Evolutionary conservation across 2,797 vertebrate genomes (phyloP).

Genomic region (Mareca penelope): DNA sequence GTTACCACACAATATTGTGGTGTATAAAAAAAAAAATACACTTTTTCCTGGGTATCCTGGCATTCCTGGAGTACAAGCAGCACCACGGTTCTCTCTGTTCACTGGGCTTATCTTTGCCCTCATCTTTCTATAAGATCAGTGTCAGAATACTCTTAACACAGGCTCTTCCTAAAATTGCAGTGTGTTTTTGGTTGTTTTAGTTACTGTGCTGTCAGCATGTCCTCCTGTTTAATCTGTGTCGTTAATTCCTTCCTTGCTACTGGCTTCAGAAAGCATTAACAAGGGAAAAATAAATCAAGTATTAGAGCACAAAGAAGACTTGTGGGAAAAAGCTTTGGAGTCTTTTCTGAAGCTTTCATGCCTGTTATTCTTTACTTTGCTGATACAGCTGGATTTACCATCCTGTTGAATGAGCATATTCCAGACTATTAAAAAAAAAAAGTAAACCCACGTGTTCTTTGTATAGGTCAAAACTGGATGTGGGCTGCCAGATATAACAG

Average conservation of each 20-base stretch:
- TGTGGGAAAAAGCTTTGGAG: constrained; percentile 66
- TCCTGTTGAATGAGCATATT: constrained; percentile 60
- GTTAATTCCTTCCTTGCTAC: constrained; percentile 65
- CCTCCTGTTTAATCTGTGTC: constrained; percentile 8
- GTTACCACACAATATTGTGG: no score
- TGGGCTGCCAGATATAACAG: constrained; percentile 40
- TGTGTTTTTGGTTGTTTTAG: constrained; percentile 22
- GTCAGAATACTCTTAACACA: neutral
- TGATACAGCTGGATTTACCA: constrained; percentile 66
- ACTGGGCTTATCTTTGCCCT: neutral
- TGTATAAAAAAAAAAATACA: neutral
- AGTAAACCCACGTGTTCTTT: constrained; percentile 21
- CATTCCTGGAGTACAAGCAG: accelerated
- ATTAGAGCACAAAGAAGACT: constrained; percentile 59
- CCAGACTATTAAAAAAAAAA: constrained; percentile 32
- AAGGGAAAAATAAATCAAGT: constrained; percentile 68
- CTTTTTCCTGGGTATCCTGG: neutral
- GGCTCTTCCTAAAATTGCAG: neutral
- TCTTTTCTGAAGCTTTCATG: constrained; percentile 58
- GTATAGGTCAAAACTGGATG: constrained; percentile 47
- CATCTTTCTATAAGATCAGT: neutral
- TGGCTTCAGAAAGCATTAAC: constrained; percentile 62
- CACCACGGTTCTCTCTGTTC: neutral
- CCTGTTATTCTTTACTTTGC: constrained; percentile 67
- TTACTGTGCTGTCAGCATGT: constrained; percentile 63